Evolutionary conservation across 1,140 invertebrate species (phyloP).

Genomic region (Harpegnathos saltator): DNA sequence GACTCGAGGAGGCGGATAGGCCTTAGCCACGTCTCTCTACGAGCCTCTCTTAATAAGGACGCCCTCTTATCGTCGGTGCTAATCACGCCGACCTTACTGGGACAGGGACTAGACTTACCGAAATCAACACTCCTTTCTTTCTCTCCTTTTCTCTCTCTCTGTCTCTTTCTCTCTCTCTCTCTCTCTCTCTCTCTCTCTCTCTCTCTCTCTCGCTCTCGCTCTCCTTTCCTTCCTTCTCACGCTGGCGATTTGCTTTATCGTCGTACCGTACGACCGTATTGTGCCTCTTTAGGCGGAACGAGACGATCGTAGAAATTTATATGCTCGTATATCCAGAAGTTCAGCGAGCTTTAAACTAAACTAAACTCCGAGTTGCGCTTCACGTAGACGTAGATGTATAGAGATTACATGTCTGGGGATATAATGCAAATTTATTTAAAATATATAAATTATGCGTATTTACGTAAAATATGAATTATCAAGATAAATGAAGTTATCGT

Average conservation of each 20-base stretch:
- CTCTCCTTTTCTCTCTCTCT: too few relatives aligned
- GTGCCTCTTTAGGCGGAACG: neutral
- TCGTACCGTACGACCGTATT: neutral
- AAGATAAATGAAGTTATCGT: too few relatives aligned
- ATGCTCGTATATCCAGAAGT: neutral
- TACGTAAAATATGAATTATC: too few relatives aligned
- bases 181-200: neutral
- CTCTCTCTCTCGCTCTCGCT: too few relatives aligned
- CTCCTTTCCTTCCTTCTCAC: too few relatives aligned
- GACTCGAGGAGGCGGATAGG: slow-evolving; percentile 31
- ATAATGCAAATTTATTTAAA: too few relatives aligned
- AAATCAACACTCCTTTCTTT: slow-evolving; percentile 34
- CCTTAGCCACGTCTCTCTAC: slow-evolving; percentile 47
- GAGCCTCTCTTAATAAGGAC: slow-evolving; percentile 72
- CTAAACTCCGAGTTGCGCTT: too few relatives aligned
- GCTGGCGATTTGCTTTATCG: neutral
- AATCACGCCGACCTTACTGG: slow-evolving; percentile 73
- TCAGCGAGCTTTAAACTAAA: too few relatives aligned
- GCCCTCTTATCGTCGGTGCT: slow-evolving; percentile 65
- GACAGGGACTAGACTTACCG: slow-evolving; percentile 65
- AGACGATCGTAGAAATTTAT: neutral
- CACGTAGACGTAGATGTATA: too few relatives aligned
- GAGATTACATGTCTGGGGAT: too few relatives aligned
- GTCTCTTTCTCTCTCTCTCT: neutral
- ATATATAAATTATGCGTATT: too few relatives aligned